phyloP scores from a whole-genome alignment of 1,140 invertebrate genomes.

The Polypedilum pembai region DNA sequence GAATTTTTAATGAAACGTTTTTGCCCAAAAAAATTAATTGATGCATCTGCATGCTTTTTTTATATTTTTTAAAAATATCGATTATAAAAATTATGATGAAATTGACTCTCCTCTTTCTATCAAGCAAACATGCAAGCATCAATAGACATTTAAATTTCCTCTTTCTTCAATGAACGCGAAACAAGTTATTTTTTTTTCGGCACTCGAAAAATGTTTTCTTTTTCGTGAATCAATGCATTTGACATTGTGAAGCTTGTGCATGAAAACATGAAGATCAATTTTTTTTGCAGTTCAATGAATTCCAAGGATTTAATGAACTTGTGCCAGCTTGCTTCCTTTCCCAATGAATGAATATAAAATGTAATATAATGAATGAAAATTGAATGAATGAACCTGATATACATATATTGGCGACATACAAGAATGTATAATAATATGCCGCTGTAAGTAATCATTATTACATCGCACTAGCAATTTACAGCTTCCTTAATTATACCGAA shows the following conservation, averaged over 20 bases:
- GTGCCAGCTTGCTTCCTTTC: slow-evolving; percentile 16
- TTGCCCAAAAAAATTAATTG: background rate
- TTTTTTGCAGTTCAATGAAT: slow-evolving; percentile 19
- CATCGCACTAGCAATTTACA: slow-evolving; percentile 21
- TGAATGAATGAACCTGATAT: slow-evolving; percentile 20
- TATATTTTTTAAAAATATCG: background rate
- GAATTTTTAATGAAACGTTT: background rate
- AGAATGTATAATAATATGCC: background rate
- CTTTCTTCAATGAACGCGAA: background rate
- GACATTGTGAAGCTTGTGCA: background rate
- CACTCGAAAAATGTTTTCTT: too few relatives aligned
- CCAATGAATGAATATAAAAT: slow-evolving; percentile 22
- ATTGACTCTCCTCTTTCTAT: background rate
- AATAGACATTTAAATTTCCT: slow-evolving; percentile 7
- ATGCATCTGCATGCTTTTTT: background rate
- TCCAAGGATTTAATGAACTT: slow-evolving; percentile 26
- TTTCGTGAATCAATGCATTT: too few relatives aligned
- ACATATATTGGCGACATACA: background rate
- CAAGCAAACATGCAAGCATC: background rate
- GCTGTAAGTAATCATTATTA: slow-evolving; percentile 18
- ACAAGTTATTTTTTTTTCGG: too few relatives aligned
- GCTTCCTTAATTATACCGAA: slow-evolving; percentile 19
- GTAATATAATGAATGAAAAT: background rate
- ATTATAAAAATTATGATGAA: slow-evolving; percentile 3
- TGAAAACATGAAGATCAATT: background rate